A percentile compares a stretch with the other conserved stretches of the same genome.
Conservation (phyloP, 2,888 invertebrate genomes). For the Tetrapedia diversipes region DNA sequence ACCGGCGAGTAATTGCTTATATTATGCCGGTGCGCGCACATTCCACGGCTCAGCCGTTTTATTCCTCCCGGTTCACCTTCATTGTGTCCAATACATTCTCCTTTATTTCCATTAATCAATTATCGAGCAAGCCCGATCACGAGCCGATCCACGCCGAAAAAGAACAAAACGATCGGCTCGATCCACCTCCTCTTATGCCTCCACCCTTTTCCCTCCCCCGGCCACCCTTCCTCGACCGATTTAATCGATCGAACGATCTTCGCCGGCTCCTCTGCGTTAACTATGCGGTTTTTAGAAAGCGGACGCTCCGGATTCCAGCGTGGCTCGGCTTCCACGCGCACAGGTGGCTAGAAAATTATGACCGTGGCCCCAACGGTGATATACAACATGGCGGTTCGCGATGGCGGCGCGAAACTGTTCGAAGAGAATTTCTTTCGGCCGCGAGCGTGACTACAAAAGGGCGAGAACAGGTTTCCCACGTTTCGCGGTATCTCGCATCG, state of each 20-base stretch:
- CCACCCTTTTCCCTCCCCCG: background rate
- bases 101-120: constrained; percentile 68
- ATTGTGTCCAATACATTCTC: constrained; percentile 52
- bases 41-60: constrained; percentile 21
- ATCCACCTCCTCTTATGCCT: too few relatives aligned
- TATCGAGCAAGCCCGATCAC: constrained; percentile 61
- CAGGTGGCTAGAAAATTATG: constrained; percentile 67
- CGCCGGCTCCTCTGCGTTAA: constrained; percentile 50
- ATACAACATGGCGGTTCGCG: constrained; percentile 26
- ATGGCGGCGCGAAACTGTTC: constrained; percentile 22
- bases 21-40: constrained; percentile 28
- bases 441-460: constrained; percentile 58
- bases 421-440: constrained; percentile 56
- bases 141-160: constrained; percentile 5
- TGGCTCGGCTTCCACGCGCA: constrained; percentile 50
- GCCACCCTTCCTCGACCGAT: constrained; percentile 1
- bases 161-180: constrained; percentile 38
- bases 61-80: constrained; percentile 26
- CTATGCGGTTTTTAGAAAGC: constrained; percentile 71
- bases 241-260: constrained; percentile 66
- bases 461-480: constrained; percentile 65
- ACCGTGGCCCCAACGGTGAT: constrained; percentile 39
- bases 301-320: constrained; percentile 69
- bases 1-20: constrained; percentile 43
- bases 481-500: constrained; percentile 51